These are phyloP conservation scores for Daktulosphaira vitifoliae DNA, from an alignment of 1,140 invertebrate genomes.

Conservation along the genomic window DNA sequence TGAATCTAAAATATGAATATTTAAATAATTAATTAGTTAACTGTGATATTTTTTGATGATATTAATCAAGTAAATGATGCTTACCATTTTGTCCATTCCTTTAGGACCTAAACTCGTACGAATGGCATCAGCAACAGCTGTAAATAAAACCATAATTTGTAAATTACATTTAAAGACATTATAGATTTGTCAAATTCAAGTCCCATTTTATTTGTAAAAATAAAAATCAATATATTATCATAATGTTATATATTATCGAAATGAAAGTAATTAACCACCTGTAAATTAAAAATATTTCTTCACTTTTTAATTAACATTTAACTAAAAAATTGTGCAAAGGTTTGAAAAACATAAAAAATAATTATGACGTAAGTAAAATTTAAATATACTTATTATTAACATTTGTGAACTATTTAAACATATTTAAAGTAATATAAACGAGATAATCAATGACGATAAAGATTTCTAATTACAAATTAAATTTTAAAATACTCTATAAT, in stretches of 20 bases:
- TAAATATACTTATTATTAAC: too few species aligned
- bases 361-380: too few species aligned
- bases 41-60: background rate
- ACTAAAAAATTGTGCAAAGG: too few species aligned
- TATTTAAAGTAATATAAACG: too few species aligned
- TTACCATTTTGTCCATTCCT: constrained; percentile 99
- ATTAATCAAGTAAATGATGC: constrained; percentile 25
- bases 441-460: too few species aligned
- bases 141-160: constrained; percentile 47
- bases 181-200: background rate
- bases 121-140: constrained; percentile 97
- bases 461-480: too few species aligned
- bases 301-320: too few species aligned
- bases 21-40: background rate
- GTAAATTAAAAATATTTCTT: background rate
- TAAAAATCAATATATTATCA: background rate
- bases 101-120: constrained; percentile 94
- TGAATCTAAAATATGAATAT: constrained; percentile 64
- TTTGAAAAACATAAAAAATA: too few species aligned
- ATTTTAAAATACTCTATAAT: too few species aligned
- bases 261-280: background rate
- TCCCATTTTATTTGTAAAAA: background rate
- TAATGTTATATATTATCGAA: background rate
- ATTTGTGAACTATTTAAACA: too few species aligned
- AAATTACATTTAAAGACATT: background rate